phyloP scores from a whole-genome alignment of 2,888 invertebrate species.

The Cheilosia scutellata region DNA sequence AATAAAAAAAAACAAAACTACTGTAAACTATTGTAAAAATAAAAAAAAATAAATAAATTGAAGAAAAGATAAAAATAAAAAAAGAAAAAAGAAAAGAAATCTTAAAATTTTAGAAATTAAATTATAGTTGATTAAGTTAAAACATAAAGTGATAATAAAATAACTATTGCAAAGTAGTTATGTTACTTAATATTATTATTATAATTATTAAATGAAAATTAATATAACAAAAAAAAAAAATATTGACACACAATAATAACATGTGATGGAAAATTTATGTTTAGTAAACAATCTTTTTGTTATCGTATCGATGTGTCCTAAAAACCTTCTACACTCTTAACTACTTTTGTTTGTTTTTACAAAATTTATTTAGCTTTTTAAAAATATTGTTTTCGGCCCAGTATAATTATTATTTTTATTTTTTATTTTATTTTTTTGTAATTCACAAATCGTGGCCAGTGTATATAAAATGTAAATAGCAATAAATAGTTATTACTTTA shows the following conservation, averaged over 20 bases:
- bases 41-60: constrained; percentile 34
- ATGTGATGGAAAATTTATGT: constrained; percentile 62
- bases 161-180: constrained; percentile 66
- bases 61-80: constrained; percentile 23
- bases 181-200: constrained; percentile 67
- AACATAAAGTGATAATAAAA: constrained; percentile 75
- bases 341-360: constrained; percentile 21
- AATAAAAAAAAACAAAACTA: constrained; percentile 26
- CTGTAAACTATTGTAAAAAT: constrained; percentile 65
- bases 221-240: constrained; percentile 18
- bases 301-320: constrained; percentile 38
- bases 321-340: constrained; percentile 3
- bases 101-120: constrained; percentile 47
- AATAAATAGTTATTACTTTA: constrained; percentile 76
- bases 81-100: constrained; percentile 36
- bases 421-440: constrained; percentile 31
- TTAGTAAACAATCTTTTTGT: constrained; percentile 33
- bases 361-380: constrained; percentile 31
- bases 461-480: constrained; percentile 75
- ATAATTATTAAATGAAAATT: constrained; percentile 36
- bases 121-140: constrained; percentile 67
- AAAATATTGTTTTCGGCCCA: constrained; percentile 59
- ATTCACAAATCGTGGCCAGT: constrained; percentile 74
- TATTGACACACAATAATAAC: constrained; percentile 32
- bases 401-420: constrained; percentile 20